Conservation (phyloP, 2,888 invertebrate genomes). For the Hirtodrosophila trivittata region DNA sequence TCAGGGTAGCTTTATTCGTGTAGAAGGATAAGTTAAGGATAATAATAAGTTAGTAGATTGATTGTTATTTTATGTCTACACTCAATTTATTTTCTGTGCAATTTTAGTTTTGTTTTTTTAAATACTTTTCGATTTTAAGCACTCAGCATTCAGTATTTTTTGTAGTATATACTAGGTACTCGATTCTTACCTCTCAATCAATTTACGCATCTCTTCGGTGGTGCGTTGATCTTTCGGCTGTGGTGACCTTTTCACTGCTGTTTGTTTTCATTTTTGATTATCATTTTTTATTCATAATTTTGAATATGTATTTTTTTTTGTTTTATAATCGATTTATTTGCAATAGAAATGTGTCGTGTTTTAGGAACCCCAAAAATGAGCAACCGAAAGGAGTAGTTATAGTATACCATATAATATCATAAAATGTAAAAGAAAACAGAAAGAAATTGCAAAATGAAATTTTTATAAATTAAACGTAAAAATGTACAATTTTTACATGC, state of each 20-base stretch:
- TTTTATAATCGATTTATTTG: too few relatives aligned
- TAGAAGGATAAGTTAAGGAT: too few relatives aligned
- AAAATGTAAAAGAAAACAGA: conserved; percentile 46
- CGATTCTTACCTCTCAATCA: conserved; percentile 96
- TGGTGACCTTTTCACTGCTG: conserved; percentile 87
- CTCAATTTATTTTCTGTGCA: not conserved
- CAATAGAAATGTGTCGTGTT: too few relatives aligned
- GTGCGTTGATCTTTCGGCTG: conserved; percentile 95
- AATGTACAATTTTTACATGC: too few relatives aligned
- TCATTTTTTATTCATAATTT: conserved; percentile 37
- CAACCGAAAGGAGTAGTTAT: conserved; percentile 43
- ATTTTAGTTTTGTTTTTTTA: conserved; percentile 4
- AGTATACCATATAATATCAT: conserved; percentile 34
- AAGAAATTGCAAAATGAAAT: conserved; percentile 50
- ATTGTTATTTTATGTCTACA: too few relatives aligned
- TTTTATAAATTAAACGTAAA: conserved; percentile 34
- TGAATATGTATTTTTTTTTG: conserved; percentile 45
- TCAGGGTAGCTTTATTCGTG: too few relatives aligned
- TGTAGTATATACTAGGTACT: conserved; percentile 17
- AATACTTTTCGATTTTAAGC: conserved; percentile 1
- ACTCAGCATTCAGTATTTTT: too few relatives aligned
- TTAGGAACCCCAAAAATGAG: conserved; percentile 53
- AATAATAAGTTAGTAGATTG: too few relatives aligned
- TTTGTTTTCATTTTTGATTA: conserved; percentile 36
- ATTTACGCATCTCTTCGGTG: conserved; percentile 98